Evolutionary conservation across 2,113 vertebrate species (phyloP).

Genomic region (Antennarius striatus): DNA sequence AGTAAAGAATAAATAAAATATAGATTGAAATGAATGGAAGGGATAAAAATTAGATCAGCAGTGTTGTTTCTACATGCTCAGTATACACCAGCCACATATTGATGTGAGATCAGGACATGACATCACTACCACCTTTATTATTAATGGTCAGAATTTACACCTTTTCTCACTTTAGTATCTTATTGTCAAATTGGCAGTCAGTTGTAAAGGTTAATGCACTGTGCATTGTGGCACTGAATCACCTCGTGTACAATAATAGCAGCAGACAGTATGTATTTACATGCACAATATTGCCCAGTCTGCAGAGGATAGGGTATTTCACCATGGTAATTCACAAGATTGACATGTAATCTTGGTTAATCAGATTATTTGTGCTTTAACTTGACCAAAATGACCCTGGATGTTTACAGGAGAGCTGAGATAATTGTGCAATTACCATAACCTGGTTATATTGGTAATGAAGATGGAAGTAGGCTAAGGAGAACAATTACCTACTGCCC

Average conservation of each 20-base stretch:
- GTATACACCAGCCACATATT: slow-evolving; percentile 10
- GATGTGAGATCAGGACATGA: neutral
- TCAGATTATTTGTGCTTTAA: slow-evolving; percentile 43
- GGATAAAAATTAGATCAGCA: slow-evolving; percentile 10
- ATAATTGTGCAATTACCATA: slow-evolving; percentile 49
- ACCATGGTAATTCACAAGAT: slow-evolving; percentile 26
- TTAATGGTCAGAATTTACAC: neutral
- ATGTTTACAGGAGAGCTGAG: slow-evolving; percentile 39
- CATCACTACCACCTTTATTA: neutral
- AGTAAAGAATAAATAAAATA: slow-evolving; percentile 19
- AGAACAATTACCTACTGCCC: slow-evolving; percentile 43
- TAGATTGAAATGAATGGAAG: neutral
- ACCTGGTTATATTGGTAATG: slow-evolving; percentile 37
- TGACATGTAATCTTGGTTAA: slow-evolving; percentile 47
- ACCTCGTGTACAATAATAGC: neutral
- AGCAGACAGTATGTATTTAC: neutral
- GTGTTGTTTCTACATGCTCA: slow-evolving; percentile 7
- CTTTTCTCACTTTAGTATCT: neutral
- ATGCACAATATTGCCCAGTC: neutral
- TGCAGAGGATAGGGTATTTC: slow-evolving; percentile 1
- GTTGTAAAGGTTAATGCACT: neutral
- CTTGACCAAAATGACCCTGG: slow-evolving; percentile 42
- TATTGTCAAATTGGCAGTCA: slow-evolving; percentile 1
- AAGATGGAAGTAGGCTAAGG: slow-evolving; percentile 35
- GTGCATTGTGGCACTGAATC: slow-evolving; percentile 3